Percentiles rank a stretch among this genome's conserved stretches.
These are phyloP conservation scores for Cuniculus paca DNA, from an alignment of 2,797 vertebrate genomes.

Conservation along the genomic window DNA sequence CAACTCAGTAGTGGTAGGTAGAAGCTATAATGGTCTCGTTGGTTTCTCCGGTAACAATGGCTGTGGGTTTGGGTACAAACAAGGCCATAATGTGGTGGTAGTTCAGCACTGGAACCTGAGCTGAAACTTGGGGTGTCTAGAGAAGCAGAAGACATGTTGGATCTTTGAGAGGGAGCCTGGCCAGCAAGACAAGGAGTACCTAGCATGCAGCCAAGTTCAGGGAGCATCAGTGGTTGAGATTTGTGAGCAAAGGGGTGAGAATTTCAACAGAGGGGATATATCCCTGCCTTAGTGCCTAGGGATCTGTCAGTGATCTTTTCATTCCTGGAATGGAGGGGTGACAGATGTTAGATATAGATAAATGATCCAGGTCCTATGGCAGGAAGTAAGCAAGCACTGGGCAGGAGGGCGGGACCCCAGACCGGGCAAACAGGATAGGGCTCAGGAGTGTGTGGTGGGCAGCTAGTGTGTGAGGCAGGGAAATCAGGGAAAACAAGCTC, in stretches of 20 bases:
- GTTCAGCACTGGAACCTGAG: accelerated
- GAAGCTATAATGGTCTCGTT: neutral
- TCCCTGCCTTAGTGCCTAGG: neutral
- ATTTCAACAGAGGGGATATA: neutral
- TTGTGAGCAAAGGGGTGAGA: too few relatives aligned
- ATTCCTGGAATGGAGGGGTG: neutral
- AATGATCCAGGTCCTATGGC: neutral
- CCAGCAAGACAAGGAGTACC: too few relatives aligned
- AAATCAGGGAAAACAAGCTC: too few relatives aligned
- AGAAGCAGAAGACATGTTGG: neutral
- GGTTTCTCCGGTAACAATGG: neutral
- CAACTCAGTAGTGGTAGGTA: neutral
- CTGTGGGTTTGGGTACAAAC: accelerated
- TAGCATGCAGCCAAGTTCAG: too few relatives aligned
- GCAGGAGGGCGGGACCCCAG: neutral
- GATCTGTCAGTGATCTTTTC: neutral
- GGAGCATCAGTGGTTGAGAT: neutral
- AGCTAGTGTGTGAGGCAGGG: neutral
- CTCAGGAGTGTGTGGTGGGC: accelerated
- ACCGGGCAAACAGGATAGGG: neutral
- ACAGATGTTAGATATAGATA: neutral
- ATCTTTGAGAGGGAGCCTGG: neutral
- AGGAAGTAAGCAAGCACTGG: neutral
- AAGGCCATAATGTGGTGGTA: too few relatives aligned
- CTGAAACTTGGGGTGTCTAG: neutral